phyloP scores from a whole-genome alignment of 2,113 vertebrate genomes.

The Arothron firmamentum region DNA sequence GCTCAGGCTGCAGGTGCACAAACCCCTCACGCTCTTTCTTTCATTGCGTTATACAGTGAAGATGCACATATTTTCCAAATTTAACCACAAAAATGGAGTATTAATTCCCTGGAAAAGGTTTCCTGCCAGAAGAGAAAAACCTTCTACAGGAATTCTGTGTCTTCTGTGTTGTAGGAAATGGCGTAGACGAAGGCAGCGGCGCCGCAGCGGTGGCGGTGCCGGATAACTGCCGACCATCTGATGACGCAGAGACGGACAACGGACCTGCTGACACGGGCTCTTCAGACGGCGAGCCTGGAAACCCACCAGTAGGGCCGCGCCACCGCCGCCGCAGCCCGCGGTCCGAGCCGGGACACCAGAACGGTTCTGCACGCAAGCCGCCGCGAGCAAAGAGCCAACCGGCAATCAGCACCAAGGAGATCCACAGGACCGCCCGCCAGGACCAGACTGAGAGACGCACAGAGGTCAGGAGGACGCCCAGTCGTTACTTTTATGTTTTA shows the following conservation, averaged over 20 bases:
- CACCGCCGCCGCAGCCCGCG: slow-evolving; percentile 39
- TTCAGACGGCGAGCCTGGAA: slow-evolving; percentile 39
- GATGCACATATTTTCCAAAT: no score
- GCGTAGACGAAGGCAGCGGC: slow-evolving; percentile 10
- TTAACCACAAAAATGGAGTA: no score
- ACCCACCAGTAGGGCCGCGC: slow-evolving; percentile 2
- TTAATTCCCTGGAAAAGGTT: no score
- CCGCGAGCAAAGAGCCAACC: slow-evolving; percentile 76
- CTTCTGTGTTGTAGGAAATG: slow-evolving; percentile 38
- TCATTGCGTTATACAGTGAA: no score
- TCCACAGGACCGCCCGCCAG: slow-evolving; percentile 76
- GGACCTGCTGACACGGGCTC: slow-evolving; percentile 34
- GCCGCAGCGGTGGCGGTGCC: not conserved
- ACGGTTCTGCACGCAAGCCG: slow-evolving; percentile 67
- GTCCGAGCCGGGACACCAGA: slow-evolving; percentile 36
- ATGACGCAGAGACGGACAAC: slow-evolving; percentile 29
- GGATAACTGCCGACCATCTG: slow-evolving; percentile 3
- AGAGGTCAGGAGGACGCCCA: slow-evolving; percentile 76
- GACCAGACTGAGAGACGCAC: slow-evolving; percentile 80
- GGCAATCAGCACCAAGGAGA: slow-evolving; percentile 66
- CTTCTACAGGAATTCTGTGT: not conserved
- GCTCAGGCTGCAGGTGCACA: slow-evolving; percentile 44
- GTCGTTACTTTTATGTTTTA: no score
- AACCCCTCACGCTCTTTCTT: not conserved
- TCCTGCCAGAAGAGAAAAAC: not conserved